A percentile compares a stretch with the other conserved stretches of the same genome.
Evolutionary conservation across 2,888 invertebrate species (phyloP).

Genomic region (Ochropacha duplaris): DNA sequence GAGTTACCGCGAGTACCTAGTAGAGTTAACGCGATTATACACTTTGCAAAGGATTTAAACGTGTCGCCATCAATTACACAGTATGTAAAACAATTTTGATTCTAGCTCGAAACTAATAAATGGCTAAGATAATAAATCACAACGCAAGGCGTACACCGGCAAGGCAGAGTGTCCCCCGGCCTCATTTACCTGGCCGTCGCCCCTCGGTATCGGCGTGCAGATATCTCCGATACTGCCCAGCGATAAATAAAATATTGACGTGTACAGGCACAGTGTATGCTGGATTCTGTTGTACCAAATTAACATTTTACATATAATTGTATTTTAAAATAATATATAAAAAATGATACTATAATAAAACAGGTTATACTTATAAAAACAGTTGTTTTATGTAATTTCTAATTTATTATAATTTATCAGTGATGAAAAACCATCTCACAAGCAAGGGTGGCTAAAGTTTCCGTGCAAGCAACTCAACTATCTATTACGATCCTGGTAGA

Average conservation of each 20-base stretch:
- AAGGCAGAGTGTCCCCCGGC: slow-evolving; percentile 37
- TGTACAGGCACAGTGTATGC: slow-evolving; percentile 41
- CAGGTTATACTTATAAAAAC: too few relatives aligned
- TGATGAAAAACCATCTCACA: too few relatives aligned
- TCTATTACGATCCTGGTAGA: too few relatives aligned
- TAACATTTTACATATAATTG: too few relatives aligned
- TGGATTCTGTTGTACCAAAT: slow-evolving; percentile 4
- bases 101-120: slow-evolving; percentile 25
- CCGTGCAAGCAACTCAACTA: too few relatives aligned
- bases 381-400: too few relatives aligned
- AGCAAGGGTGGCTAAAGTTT: too few relatives aligned
- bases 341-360: too few relatives aligned
- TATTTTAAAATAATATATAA: too few relatives aligned
- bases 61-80: neutral
- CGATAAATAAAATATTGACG: slow-evolving; percentile 79
- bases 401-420: too few relatives aligned
- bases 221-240: slow-evolving; percentile 64
- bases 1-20: too few relatives aligned
- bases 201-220: slow-evolving; percentile 51
- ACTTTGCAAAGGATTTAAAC: neutral
- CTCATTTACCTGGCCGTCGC: slow-evolving; percentile 68
- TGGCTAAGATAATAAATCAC: slow-evolving; percentile 49
- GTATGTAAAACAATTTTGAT: slow-evolving; percentile 17
- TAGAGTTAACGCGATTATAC: neutral
- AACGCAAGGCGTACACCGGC: slow-evolving; percentile 26